Percentiles rank a stretch among this genome's conserved stretches.
These are phyloP conservation scores for Folsomia manolachei DNA, from an alignment of 2,888 invertebrate species.

Conservation along the genomic window DNA sequence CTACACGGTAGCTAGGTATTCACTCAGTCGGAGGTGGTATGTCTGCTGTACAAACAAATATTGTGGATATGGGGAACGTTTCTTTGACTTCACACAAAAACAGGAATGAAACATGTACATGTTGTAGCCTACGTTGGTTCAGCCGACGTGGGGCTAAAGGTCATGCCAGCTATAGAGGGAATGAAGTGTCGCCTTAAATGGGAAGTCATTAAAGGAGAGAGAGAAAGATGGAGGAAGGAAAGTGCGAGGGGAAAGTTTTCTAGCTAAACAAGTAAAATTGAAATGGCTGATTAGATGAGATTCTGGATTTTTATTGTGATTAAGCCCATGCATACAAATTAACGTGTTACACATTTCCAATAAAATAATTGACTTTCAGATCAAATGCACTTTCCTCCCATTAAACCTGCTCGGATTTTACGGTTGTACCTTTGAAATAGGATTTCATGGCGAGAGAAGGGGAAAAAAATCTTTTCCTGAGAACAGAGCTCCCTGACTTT, in stretches of 20 bases:
- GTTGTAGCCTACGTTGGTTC: too few relatives aligned
- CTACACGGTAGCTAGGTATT: too few relatives aligned
- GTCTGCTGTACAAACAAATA: neutral
- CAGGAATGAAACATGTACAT: neutral
- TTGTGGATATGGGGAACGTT: neutral
- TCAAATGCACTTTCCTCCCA: constrained; percentile 1
- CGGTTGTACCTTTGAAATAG: neutral
- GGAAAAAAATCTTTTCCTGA: neutral
- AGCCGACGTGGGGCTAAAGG: neutral
- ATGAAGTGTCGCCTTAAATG: constrained; percentile 13
- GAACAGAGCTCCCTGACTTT: too few relatives aligned
- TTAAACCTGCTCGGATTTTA: neutral
- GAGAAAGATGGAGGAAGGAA: neutral
- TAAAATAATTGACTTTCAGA: constrained; percentile 7
- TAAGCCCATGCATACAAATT: constrained; percentile 16
- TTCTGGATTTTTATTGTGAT: constrained; percentile 17
- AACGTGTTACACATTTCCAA: constrained; percentile 11
- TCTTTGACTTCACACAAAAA: neutral
- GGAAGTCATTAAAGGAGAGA: constrained; percentile 12
- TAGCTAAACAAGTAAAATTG: constrained; percentile 15
- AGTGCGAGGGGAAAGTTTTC: constrained; percentile 1
- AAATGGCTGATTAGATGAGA: constrained; percentile 15
- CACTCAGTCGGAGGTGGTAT: neutral
- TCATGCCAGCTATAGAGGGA: constrained; percentile 2
- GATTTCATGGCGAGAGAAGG: neutral